Evolutionary conservation across 1,140 invertebrate species (phyloP).

Genomic region (Orchestia grillus): DNA sequence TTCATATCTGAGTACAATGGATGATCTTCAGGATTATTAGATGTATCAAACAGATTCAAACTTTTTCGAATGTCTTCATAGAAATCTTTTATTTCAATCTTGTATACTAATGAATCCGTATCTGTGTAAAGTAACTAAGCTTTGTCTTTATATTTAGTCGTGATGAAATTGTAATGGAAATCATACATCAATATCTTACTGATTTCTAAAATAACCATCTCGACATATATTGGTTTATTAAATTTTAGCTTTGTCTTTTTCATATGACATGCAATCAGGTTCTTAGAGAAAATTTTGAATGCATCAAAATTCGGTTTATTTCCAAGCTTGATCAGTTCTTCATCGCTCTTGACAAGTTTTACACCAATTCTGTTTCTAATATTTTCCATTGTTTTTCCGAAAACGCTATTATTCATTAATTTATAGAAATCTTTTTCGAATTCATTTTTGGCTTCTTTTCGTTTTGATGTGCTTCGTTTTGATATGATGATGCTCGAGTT

Average conservation of each 20-base stretch:
- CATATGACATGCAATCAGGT: constrained; percentile 49
- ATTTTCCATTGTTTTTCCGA: constrained; percentile 43
- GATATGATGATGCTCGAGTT: no score
- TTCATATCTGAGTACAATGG: constrained; percentile 42
- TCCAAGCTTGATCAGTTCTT: constrained; percentile 45
- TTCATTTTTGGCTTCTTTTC: constrained; percentile 69
- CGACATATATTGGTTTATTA: constrained; percentile 57
- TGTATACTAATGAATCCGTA: constrained; percentile 55
- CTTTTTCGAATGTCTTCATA: constrained; percentile 29
- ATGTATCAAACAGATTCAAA: constrained; percentile 54
- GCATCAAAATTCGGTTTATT: constrained; percentile 55
- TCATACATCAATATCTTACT: no score
- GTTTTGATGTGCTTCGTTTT: no score
- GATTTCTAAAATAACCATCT: constrained; percentile 15
- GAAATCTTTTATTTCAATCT: constrained; percentile 52
- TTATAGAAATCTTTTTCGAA: constrained; percentile 72
- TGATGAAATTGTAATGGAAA: constrained; percentile 47
- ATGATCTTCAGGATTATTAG: constrained; percentile 26
- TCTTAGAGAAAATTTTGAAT: constrained; percentile 26
- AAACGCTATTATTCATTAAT: constrained; percentile 43
- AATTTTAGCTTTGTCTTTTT: constrained; percentile 55
- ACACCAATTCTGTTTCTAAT: constrained; percentile 30
- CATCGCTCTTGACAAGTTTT: constrained; percentile 9
- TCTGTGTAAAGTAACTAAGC: not conserved
- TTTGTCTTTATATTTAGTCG: constrained; percentile 22